Conservation (phyloP, 2,113 vertebrate species). For the Atrichornis clamosus region DNA sequence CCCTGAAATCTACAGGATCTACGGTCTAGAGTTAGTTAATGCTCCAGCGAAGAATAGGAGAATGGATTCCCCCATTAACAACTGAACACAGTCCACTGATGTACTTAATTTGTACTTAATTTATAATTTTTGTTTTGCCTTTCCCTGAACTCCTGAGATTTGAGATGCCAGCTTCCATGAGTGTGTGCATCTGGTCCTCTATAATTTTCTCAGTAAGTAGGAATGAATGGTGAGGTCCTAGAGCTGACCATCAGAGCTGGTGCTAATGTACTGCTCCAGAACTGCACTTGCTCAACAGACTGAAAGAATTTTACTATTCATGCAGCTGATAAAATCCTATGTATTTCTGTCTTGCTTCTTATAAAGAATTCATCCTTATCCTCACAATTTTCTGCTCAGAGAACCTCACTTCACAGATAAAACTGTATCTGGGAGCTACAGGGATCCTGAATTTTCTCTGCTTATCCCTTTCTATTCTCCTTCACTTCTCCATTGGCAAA, state of each 20-base stretch:
- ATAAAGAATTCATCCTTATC: not conserved
- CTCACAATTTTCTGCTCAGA: not conserved
- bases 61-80: not conserved
- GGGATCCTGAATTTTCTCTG: not conserved
- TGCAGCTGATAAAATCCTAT: not conserved
- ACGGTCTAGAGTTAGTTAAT: not conserved
- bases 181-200: not conserved
- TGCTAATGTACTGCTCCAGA: not conserved
- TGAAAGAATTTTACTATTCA: not conserved
- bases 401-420: not conserved
- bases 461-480: not conserved
- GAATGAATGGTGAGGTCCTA: not conserved
- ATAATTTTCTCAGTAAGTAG: not conserved
- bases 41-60: not conserved
- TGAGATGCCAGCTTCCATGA: not conserved
- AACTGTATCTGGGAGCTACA: not conserved
- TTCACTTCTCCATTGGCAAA: not conserved
- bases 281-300: not conserved
- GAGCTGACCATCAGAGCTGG: not conserved
- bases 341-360: not conserved
- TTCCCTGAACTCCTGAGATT: not conserved
- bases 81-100: not conserved
- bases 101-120: not conserved
- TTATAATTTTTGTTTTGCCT: not conserved
- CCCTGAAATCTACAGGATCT: not conserved